Evolutionary conservation across 2,888 invertebrate species (phyloP).

Genomic region (Nomada ruficornis): DNA sequence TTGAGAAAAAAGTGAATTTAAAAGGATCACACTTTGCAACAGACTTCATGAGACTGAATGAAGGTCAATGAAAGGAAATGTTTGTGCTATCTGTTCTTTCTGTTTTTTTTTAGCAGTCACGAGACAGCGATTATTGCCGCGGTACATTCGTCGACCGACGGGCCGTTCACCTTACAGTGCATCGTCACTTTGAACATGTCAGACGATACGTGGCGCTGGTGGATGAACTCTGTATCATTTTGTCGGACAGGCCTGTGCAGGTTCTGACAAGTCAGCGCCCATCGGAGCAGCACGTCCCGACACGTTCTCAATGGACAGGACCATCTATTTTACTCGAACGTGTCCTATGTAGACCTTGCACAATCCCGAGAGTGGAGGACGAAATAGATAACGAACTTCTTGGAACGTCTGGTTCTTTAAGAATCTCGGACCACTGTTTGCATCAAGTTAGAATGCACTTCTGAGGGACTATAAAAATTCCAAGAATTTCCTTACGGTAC

Average conservation of each 20-base stretch:
- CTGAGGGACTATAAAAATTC: background rate
- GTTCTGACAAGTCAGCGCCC: conserved; percentile 48
- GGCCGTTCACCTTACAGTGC: conserved; percentile 71
- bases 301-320: conserved; percentile 4
- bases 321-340: background rate
- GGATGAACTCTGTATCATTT: conserved; percentile 54
- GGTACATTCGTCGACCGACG: conserved; percentile 58
- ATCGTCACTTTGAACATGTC: conserved; percentile 55
- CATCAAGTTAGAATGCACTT: background rate
- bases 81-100: background rate
- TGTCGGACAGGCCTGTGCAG: conserved; percentile 41
- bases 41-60: background rate
- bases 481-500: background rate
- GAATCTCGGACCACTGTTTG: background rate
- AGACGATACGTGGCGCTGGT: conserved; percentile 19
- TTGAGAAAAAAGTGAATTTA: background rate
- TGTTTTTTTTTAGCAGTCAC: conserved; percentile 18
- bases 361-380: background rate
- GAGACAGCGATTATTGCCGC: conserved; percentile 44
- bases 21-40: background rate
- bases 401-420: background rate
- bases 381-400: background rate
- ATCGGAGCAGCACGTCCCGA: conserved; percentile 8
- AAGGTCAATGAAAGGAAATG: conserved; percentile 21
- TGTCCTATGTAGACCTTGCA: background rate